Evolutionary conservation across 1,140 invertebrate genomes (phyloP).

Genomic region (Heliconius congener): DNA sequence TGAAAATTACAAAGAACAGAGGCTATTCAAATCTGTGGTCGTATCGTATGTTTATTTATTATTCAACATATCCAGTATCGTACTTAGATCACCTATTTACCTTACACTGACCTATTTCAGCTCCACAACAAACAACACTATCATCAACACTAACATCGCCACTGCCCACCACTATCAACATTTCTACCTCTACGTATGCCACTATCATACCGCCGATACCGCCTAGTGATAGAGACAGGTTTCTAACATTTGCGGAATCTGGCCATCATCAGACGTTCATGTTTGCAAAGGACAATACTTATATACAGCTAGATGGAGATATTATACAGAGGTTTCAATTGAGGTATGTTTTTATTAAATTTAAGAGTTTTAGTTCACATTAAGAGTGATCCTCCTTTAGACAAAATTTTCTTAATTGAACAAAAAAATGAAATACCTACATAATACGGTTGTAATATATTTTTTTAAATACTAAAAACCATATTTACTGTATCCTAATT

Average conservation of each 20-base stretch:
- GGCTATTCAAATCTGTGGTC: too few relatives aligned
- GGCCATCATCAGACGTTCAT: constrained; percentile 91
- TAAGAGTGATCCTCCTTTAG: too few relatives aligned
- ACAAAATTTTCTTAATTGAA: too few relatives aligned
- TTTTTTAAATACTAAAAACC: too few relatives aligned
- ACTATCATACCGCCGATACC: constrained; percentile 84
- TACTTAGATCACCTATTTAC: too few relatives aligned
- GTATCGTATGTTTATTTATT: too few relatives aligned
- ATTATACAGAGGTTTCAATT: constrained; percentile 93
- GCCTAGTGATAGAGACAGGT: constrained; percentile 86
- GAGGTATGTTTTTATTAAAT: constrained; percentile 72
- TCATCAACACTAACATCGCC: constrained; percentile 53
- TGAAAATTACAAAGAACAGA: too few relatives aligned
- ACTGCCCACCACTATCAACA: constrained; percentile 54
- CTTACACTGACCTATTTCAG: constrained; percentile 16
- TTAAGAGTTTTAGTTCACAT: too few relatives aligned
- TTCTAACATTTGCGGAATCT: constrained; percentile 91
- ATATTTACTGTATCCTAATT: too few relatives aligned
- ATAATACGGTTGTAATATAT: too few relatives aligned
- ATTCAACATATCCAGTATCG: too few relatives aligned
- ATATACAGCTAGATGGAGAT: constrained; percentile 92
- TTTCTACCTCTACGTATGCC: constrained; percentile 63
- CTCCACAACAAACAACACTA: constrained; percentile 64
- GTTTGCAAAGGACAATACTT: constrained; percentile 93
- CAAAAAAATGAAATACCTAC: too few relatives aligned